Percentiles rank a stretch among this genome's conserved stretches.
Conservation (phyloP, 2,888 invertebrate species). For the Drosophila kokeensis region DNA sequence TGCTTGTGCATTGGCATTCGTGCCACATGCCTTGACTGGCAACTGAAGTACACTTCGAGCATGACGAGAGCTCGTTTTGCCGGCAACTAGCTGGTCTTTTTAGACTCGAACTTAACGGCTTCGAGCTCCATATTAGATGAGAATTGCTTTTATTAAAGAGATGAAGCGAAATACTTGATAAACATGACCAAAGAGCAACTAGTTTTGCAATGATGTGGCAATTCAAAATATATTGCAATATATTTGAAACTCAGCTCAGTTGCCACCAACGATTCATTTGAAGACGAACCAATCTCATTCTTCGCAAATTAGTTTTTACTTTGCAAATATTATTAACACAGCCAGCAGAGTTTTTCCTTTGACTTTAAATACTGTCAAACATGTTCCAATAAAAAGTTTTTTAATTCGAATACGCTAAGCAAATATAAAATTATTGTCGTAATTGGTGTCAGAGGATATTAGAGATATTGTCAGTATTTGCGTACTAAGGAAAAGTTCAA, state of each 20-base stretch:
- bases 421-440: constrained; percentile 1
- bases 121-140: constrained; percentile 16
- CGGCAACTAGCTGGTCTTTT: constrained; percentile 4
- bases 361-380: neutral
- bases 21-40: constrained; percentile 48
- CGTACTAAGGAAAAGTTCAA: neutral
- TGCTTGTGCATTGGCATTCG: constrained; percentile 55
- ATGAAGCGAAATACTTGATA: neutral
- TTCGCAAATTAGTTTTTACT: neutral
- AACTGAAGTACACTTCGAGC: constrained; percentile 24
- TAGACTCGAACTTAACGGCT: constrained; percentile 38
- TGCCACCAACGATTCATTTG: constrained; percentile 24
- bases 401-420: neutral
- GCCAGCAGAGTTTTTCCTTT: neutral
- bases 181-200: neutral
- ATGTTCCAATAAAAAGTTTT: neutral
- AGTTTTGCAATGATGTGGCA: constrained; percentile 25
- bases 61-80: constrained; percentile 13
- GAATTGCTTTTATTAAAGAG: neutral
- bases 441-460: neutral
- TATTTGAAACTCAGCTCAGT: constrained; percentile 10
- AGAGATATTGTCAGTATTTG: neutral
- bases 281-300: constrained; percentile 38
- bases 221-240: neutral
- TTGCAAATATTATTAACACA: neutral